A percentile compares a stretch with the other conserved stretches of the same genome.
These are phyloP conservation scores for Corbicula japonica DNA, from an alignment of 2,888 invertebrate species.

Conservation along the genomic window DNA sequence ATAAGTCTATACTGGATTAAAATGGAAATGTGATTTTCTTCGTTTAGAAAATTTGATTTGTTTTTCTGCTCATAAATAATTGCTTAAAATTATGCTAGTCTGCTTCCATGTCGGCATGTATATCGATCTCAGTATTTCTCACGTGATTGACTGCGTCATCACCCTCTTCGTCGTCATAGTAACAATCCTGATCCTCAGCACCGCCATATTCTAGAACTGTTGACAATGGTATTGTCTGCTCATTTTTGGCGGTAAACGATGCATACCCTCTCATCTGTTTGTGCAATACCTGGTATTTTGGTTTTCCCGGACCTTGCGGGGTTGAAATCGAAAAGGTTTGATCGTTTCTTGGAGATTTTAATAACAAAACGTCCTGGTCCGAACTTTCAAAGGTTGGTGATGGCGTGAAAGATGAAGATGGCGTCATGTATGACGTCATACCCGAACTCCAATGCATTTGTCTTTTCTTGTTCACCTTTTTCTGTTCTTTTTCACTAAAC, in stretches of 20 bases:
- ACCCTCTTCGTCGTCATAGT: not conserved
- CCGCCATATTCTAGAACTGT: constrained; percentile 41
- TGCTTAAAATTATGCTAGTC: not conserved
- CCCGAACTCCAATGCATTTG: no score
- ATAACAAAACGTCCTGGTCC: constrained; percentile 15
- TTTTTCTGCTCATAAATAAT: not conserved
- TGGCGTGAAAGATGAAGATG: not conserved
- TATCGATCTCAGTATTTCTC: not conserved
- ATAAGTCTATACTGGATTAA: not conserved
- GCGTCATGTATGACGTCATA: no score
- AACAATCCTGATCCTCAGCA: not conserved
- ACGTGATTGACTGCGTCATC: not conserved
- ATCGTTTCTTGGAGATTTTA: constrained; percentile 30
- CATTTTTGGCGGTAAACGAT: constrained; percentile 49
- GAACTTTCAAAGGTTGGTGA: not conserved
- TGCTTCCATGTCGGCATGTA: constrained; percentile 1
- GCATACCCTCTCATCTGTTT: constrained; percentile 48
- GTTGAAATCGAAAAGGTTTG: constrained; percentile 41
- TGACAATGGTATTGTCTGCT: constrained; percentile 51
- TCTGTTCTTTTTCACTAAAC: constrained; percentile 32
- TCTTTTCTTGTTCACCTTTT: not conserved
- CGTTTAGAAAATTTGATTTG: not conserved
- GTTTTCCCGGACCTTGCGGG: constrained; percentile 57
- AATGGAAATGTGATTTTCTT: not conserved
- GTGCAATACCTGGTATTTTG: constrained; percentile 38